Evolutionary conservation across 1,140 invertebrate genomes (phyloP).

Genomic region (Halictus rubicundus): DNA sequence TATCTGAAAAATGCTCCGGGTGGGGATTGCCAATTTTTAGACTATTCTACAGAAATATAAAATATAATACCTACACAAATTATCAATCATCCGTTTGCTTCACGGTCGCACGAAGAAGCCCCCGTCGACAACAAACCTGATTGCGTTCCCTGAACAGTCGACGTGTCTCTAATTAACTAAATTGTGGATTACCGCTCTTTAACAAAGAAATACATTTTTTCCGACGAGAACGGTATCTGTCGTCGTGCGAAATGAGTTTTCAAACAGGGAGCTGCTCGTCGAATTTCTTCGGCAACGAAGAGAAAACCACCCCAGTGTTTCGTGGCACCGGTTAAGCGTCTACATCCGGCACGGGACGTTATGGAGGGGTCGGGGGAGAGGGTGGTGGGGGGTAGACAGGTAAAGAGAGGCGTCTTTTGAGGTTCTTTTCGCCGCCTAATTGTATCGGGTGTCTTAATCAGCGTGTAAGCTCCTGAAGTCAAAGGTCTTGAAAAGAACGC

Average conservation of each 20-base stretch:
- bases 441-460: slow-evolving; percentile 80
- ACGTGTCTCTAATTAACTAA: not conserved
- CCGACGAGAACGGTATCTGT: not conserved
- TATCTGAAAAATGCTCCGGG: no score
- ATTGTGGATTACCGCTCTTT: not conserved
- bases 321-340: slow-evolving; percentile 37
- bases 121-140: no score
- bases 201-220: not conserved
- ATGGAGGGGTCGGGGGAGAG: no score
- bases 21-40: no score
- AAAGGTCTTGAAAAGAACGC: slow-evolving; percentile 58
- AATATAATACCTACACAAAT: no score
- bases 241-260: not conserved
- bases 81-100: no score
- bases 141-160: no score
- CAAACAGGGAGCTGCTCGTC: no score
- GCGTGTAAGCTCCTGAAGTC: slow-evolving; percentile 78
- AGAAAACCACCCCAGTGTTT: not conserved
- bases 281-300: not conserved
- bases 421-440: slow-evolving; percentile 77
- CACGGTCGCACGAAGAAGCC: no score
- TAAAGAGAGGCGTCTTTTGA: slow-evolving; percentile 73
- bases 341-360: not conserved
- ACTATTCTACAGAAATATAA: no score
- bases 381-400: not conserved